Evolutionary conservation across 1,140 invertebrate genomes (phyloP), one percentile per base, ranked within the genome.

Genomic region (Aphidius ervi): DNA sequence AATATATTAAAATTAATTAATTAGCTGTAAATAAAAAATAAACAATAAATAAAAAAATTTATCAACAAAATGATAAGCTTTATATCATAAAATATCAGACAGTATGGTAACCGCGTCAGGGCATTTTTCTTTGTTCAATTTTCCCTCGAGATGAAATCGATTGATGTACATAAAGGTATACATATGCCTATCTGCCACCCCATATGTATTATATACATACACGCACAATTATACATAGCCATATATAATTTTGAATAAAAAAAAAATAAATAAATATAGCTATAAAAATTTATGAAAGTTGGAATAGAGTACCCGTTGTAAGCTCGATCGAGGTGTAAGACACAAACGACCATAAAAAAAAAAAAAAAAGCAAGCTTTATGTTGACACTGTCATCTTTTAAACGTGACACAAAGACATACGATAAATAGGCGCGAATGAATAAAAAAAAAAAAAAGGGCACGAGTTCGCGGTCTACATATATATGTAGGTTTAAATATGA

Each of bases 91-190:
- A 16, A 54, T 40, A 54, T 54, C 39, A 54, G 16, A 9, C 40
- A 54, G 41, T 37, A 41, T 54, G 52, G 40, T 54, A 54, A 54
- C 52, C 39, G 52, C 52, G 52, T 42, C 52, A 39, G 52, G n/a
- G 52, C 52, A 40, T 42, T 54, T 16, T 54, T 40, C 49, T 54
- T 54, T 54, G 52, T 54, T 54, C 52, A 37, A 16, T 7, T 20
- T 5, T 54, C 52, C 52, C 52, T n/a, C 16, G 52, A 40, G 52
- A 54, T 54, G 42, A 54, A 54, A 54, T 54, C 52, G 52, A 54
- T 54, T 54, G 52, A 54, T 54, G 52, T 40, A 31, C 23, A 31
- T 31, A 31, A 31, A 31, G 23, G 23, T 31, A 31, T 31, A 31
- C 23, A 31, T 4, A 31, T 31, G 23, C 23, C 23, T 31, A 16